Evolutionary conservation across 2,888 invertebrate genomes (phyloP).

Genomic region (Drosophila anomalata): DNA sequence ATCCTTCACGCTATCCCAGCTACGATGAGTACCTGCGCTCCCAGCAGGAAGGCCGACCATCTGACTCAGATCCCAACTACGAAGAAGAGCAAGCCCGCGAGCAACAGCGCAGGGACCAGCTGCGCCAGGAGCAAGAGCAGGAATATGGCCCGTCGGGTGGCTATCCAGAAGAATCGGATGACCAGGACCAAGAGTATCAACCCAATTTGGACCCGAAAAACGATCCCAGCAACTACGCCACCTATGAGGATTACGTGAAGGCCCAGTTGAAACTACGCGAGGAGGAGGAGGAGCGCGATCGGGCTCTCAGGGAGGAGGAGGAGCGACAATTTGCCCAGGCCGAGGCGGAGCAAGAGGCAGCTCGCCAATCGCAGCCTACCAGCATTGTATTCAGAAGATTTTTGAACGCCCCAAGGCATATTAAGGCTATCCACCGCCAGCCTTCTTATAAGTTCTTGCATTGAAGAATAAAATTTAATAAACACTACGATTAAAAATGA

Average conservation of each 20-base stretch:
- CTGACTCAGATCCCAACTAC: constrained; percentile 9
- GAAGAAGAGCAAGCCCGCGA: constrained; percentile 23
- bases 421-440: constrained; percentile 31
- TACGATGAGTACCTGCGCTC: constrained; percentile 4
- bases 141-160: not conserved
- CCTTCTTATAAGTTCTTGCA: not conserved
- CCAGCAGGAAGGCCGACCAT: constrained; percentile 2
- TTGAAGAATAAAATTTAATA: constrained; percentile 7
- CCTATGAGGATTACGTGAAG: constrained; percentile 53
- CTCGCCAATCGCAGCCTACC: not conserved
- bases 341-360: not conserved
- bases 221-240: constrained; percentile 7
- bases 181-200: not conserved
- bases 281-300: constrained; percentile 10
- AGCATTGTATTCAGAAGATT: not conserved
- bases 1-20: not conserved
- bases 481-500: not conserved
- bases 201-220: not conserved
- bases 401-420: constrained; percentile 8
- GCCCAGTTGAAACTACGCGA: constrained; percentile 35
- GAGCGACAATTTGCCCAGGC: constrained; percentile 6
- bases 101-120: constrained; percentile 1
- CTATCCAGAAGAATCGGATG: not conserved
- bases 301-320: constrained; percentile 12
- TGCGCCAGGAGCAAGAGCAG: not conserved